Conservation (phyloP, 2,888 invertebrate species). For the Drosophila kokeensis region DNA sequence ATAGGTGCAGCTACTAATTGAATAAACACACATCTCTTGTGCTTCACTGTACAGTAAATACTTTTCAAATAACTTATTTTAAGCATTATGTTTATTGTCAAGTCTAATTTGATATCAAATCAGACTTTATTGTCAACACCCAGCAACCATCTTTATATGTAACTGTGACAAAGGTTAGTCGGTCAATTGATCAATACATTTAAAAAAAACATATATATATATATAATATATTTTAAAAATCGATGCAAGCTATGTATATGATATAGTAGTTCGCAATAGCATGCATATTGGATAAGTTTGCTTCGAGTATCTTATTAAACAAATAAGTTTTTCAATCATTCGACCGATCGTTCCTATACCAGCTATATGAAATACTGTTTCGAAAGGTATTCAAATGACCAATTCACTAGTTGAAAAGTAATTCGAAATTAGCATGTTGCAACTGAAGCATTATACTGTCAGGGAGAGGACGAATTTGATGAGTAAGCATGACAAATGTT, state of each 20-base stretch:
- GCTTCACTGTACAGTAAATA: background rate
- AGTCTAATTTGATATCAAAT: no score
- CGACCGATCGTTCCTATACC: background rate
- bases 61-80: background rate
- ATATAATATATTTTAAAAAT: no score
- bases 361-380: background rate
- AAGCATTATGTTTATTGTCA: background rate
- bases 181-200: constrained; percentile 43
- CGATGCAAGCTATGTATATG: background rate
- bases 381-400: background rate
- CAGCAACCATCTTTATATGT: constrained; percentile 3
- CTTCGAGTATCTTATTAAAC: background rate
- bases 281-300: background rate
- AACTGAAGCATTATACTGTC: background rate
- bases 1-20: constrained; percentile 44
- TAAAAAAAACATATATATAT: no score
- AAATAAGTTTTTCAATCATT: background rate
- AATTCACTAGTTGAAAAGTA: background rate
- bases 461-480: background rate
- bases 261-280: background rate
- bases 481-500: background rate
- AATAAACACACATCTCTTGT: constrained; percentile 8
- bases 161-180: constrained; percentile 50
- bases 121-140: background rate
- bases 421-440: background rate